A percentile compares a stretch with the other conserved stretches of the same genome.
These are phyloP conservation scores for Lepidurus apus DNA, from an alignment of 1,140 invertebrate species.

Conservation along the genomic window DNA sequence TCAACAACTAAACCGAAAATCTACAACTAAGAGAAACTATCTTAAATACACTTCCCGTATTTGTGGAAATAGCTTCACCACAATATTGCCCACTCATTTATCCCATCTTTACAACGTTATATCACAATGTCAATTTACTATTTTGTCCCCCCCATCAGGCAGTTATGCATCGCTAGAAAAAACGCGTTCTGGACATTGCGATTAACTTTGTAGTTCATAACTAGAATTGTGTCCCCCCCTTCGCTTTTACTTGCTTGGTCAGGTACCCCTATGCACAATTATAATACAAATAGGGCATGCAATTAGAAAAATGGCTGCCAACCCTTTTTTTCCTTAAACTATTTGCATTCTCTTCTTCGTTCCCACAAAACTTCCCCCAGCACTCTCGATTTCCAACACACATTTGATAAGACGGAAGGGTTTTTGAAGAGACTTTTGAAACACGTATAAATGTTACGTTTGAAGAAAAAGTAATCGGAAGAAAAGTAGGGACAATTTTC, in stretches of 20 bases:
- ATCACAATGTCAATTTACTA: neutral
- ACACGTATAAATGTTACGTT: too few species aligned
- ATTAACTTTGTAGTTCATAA: neutral
- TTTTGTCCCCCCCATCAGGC: neutral
- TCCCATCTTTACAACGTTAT: neutral
- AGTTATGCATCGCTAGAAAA: neutral
- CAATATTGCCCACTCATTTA: neutral
- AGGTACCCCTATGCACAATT: conserved; percentile 8
- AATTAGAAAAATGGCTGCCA: neutral
- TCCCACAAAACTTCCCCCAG: neutral
- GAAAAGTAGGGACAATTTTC: too few species aligned
- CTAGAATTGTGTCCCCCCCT: neutral
- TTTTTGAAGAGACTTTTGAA: too few species aligned
- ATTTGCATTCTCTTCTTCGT: neutral
- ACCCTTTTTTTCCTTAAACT: neutral
- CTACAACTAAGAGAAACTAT: too few species aligned
- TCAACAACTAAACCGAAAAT: too few species aligned
- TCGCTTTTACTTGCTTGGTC: neutral
- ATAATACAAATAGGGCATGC: neutral
- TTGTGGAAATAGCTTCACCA: neutral
- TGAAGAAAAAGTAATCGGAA: too few species aligned
- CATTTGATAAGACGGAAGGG: too few species aligned
- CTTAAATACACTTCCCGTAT: neutral
- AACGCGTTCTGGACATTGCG: neutral
- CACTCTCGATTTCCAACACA: too few species aligned